Conservation (phyloP, 92 coral and sea anemone genomes). For the Bergia puertoricense region DNA sequence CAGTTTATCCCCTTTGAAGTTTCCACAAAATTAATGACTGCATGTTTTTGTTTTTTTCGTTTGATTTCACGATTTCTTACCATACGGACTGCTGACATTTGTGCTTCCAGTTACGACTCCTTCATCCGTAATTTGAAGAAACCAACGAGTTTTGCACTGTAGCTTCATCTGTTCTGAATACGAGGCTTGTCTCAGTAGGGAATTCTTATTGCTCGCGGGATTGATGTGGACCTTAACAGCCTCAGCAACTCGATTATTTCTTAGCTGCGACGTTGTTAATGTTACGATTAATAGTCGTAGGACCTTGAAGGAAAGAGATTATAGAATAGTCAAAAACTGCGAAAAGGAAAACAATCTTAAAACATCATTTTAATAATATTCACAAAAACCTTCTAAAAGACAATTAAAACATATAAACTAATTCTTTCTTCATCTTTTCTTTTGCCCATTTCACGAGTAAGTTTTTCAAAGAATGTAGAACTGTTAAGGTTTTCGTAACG, state of each 20-base stretch:
- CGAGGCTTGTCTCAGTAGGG: background rate
- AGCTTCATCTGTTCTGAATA: background rate
- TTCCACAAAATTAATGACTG: background rate
- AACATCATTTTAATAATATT: background rate
- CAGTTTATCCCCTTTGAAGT: background rate
- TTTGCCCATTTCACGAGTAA: background rate
- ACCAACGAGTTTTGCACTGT: conserved; percentile 23
- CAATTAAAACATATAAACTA: background rate
- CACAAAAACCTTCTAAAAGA: background rate
- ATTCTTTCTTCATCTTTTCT: background rate
- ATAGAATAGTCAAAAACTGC: background rate
- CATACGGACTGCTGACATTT: background rate
- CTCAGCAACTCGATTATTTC: background rate
- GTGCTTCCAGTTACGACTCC: conserved; percentile 2
- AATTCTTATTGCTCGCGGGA: background rate
- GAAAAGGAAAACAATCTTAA: no score
- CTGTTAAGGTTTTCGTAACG: background rate
- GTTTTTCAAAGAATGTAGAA: background rate
- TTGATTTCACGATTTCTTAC: background rate
- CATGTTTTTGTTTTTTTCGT: background rate
- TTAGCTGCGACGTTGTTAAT: background rate
- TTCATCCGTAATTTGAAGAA: conserved; percentile 6
- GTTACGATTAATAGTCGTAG: background rate
- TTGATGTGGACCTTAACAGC: conserved; percentile 1
- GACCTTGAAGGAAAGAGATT: background rate